phyloP scores from a whole-genome alignment of 2,113 vertebrate genomes.

The Platysteira castanea region DNA sequence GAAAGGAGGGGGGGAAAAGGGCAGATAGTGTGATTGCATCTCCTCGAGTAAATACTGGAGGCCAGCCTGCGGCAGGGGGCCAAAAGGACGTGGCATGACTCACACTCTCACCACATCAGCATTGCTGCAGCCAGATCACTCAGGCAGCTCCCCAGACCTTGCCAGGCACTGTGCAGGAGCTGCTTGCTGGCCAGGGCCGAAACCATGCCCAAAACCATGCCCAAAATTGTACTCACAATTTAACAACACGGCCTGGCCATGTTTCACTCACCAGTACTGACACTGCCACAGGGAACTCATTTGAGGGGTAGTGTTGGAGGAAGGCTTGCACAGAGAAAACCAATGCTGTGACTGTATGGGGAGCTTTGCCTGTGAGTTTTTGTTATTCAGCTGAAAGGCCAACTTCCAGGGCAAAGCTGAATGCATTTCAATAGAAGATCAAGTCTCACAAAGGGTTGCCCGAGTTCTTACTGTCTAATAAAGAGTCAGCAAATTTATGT shows the following conservation, averaged over 20 bases:
- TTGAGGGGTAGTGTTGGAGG: background rate
- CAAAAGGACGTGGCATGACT: background rate
- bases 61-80: background rate
- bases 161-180: background rate
- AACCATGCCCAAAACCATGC: background rate
- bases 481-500: conserved; percentile 64
- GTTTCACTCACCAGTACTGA: background rate
- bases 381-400: background rate
- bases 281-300: background rate
- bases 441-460: conserved; percentile 36
- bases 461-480: conserved; percentile 14
- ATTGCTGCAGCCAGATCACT: background rate
- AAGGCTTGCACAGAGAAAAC: background rate
- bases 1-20: rapidly evolving
- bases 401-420: background rate
- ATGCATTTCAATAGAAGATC: conserved; percentile 21
- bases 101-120: background rate
- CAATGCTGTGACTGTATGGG: background rate
- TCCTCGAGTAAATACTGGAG: background rate
- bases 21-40: background rate
- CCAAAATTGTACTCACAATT: background rate
- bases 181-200: rapidly evolving
- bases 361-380: background rate
- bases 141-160: background rate
- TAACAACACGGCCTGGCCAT: background rate